Evolutionary conservation across 2,888 invertebrate species (phyloP).

Genomic region (Seira ritae): DNA sequence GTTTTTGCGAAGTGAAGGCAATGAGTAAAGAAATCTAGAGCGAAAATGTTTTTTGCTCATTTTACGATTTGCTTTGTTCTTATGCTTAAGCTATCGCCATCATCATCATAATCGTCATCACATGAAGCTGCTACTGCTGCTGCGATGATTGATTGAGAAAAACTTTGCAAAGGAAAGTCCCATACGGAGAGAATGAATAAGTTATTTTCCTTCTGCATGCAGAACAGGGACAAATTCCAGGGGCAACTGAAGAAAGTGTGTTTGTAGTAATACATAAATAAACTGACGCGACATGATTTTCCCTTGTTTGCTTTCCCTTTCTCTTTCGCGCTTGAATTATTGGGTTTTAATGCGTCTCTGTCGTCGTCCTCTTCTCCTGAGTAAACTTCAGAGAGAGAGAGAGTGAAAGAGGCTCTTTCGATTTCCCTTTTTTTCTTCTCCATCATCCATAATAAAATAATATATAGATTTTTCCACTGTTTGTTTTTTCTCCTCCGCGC

Average conservation of each 20-base stretch:
- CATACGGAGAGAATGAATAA: not conserved
- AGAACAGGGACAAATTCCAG: no score
- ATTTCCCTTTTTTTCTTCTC: not conserved
- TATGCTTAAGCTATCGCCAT: not conserved
- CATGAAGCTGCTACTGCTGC: not conserved
- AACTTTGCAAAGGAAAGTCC: not conserved
- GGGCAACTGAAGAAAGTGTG: not conserved
- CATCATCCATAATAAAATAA: constrained; percentile 27
- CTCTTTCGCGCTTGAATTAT: not conserved
- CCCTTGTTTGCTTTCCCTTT: constrained; percentile 7
- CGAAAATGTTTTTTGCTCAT: not conserved
- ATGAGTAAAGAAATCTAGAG: not conserved
- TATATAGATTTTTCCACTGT: constrained; percentile 5
- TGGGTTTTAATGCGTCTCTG: constrained; percentile 7
- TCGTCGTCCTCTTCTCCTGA: not conserved
- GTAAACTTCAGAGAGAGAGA: not conserved
- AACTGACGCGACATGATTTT: constrained; percentile 4
- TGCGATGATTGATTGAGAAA: not conserved
- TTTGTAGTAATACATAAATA: constrained; percentile 11
- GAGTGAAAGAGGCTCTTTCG: not conserved
- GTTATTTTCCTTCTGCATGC: not conserved
- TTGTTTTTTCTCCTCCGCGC: not conserved
- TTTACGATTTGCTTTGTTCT: not conserved
- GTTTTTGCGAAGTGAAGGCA: not conserved
- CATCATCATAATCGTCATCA: not conserved